phyloP scores from a whole-genome alignment of 2,888 invertebrate genomes.

The Belgica antarctica region DNA sequence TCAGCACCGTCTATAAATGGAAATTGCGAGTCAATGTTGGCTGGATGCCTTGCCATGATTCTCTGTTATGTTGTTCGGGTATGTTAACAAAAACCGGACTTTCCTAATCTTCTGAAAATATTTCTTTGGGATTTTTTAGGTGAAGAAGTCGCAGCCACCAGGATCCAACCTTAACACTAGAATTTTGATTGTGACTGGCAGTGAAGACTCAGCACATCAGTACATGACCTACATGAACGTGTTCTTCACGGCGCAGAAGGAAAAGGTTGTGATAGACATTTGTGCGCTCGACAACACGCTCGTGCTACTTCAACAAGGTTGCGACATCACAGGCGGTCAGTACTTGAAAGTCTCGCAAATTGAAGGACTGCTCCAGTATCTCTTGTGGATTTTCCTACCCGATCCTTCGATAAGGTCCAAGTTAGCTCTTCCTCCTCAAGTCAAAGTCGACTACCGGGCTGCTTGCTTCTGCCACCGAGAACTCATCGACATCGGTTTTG shows the following conservation, averaged over 20 bases:
- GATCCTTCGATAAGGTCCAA: slow-evolving; percentile 76
- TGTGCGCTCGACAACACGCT: slow-evolving; percentile 89
- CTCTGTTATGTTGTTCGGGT: slow-evolving; percentile 82
- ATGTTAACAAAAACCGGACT: slow-evolving; percentile 46
- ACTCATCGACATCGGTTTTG: slow-evolving; percentile 92
- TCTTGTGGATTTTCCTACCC: slow-evolving; percentile 89
- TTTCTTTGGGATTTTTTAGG: slow-evolving; percentile 49
- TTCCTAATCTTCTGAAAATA: slow-evolving; percentile 17
- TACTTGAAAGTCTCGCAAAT: slow-evolving; percentile 85
- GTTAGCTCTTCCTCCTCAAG: slow-evolving; percentile 82
- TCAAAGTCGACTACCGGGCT: slow-evolving; percentile 92
- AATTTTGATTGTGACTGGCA: slow-evolving; percentile 82
- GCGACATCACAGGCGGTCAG: slow-evolving; percentile 92
- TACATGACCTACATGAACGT: slow-evolving; percentile 99
- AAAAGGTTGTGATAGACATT: slow-evolving; percentile 86
- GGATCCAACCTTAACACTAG: slow-evolving; percentile 71
- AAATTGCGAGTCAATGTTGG: slow-evolving; percentile 72
- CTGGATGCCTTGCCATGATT: slow-evolving; percentile 86
- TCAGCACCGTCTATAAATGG: slow-evolving; percentile 55
- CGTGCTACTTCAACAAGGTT: slow-evolving; percentile 89
- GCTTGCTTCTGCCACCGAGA: slow-evolving; percentile 97
- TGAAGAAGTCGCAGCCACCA: slow-evolving; percentile 63
- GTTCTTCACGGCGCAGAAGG: slow-evolving; percentile 90
- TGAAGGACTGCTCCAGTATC: slow-evolving; percentile 65
- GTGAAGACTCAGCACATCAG: slow-evolving; percentile 87